Evolutionary conservation across 2,888 invertebrate genomes (phyloP), one percentile per base, ranked within the genome.

Genomic region (Drosophila mayaguana): DNA sequence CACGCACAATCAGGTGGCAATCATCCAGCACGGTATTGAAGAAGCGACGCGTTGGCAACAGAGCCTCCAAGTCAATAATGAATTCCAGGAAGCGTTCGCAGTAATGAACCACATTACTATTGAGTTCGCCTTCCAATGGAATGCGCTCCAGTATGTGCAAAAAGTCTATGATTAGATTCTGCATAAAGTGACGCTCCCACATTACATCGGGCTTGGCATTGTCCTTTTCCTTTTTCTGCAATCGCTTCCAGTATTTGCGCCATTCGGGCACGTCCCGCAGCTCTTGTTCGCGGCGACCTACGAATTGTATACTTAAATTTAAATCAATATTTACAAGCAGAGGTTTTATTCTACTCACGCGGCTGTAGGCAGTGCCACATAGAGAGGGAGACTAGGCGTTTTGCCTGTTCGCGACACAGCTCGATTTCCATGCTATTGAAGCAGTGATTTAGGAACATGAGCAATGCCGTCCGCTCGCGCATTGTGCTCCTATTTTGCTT

Each of bases 351-450:
- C 12, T 18, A 60, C 94, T 91, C 91, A 96, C 96, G 94, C 93
- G 96, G 96, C 87, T 98, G 96, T 57, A 99, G 93, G 70, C 97
- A 97, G 55, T 95, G 94, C 99, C 99, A 99, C 95, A 98, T 98
- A 14, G 98, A 96, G 14, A 99, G 94, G 0, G 98, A 98, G 0
- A 98, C 97, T 7, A 99, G 94, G 66, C 96, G 94, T 92, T 97
- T 97, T 12, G 97, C 97, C 93, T 98, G 98, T 83, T 98, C 97
- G 45, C 99, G 94, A 65, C 99, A 97, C 48, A 99, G 93, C 84
- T 96, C 96, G 61, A 98, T 97, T 94, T 99, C 99, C 96, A 99
- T 97, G 83, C 98, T 98, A 90, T 98, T 98, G 90, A 99, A 99
- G 91, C 98, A 98, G 91, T 99, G 98, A 93, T 98, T 98, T 3